Evolutionary conservation across 2,113 vertebrate genomes (phyloP), one percentile per base, ranked within the genome.

Genomic region (Pogona vitticeps): DNA sequence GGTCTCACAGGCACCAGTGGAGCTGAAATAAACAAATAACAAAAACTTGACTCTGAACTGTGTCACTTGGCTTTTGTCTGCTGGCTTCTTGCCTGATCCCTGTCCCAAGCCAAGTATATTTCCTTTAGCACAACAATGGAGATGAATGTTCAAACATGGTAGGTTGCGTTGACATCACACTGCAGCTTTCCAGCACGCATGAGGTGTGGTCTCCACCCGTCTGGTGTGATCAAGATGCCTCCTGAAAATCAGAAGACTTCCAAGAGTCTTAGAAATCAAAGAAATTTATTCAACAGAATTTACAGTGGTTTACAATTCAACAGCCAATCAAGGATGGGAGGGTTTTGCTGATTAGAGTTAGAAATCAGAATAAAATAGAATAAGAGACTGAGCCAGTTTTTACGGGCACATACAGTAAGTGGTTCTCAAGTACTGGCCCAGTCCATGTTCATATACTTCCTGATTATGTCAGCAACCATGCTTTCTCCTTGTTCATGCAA

Each of bases 61-160:
- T 72, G n/a, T 80, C 17, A 3, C 61, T 80, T 85, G 21, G 14
- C 79, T 33, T 85, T 52, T 65, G 79, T 87, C 87, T 40, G 88
- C 5, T 68, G 89, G 52, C 56, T 15, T 71, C 46, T 31, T 88
- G 85, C 17, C 13, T 84, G 76, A 26, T 56, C 14, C 46, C 72
- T 82, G 77, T 80, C 82, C 72, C 65, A 0, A 65, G 23, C 73
- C 89, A 84, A 85, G 67, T 80, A 59, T 33, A 1, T 90, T 90
- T 38, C 20, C 58, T 2, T 73, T 33, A 75, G 1, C 63, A 87
- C 56, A 70, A 13, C 84, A 80, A 4, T 86, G 83, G 89, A 88
- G 0, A 85, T 28, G 10, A 59, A 84, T 75, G 71, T 90, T 76
- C 56, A 67, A 88, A 84, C 2, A 5, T 3, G 6, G 78, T 40